Base-by-base conservation (phyloP, 2,888 invertebrate genomes). In the Hemaris fuciformis region DNA sequence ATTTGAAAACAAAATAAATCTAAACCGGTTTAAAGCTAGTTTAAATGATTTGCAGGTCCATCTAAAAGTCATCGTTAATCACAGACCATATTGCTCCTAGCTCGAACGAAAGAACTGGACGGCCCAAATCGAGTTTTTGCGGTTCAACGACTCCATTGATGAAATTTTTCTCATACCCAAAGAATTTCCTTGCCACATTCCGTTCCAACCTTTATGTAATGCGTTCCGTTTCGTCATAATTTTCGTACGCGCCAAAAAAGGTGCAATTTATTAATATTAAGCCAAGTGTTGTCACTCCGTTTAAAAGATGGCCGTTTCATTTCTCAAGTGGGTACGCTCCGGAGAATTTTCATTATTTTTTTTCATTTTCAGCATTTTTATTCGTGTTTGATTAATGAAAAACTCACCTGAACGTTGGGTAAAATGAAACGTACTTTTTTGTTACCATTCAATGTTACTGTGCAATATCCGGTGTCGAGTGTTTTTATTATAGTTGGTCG, bases 331-430 rank as follows among this genome's bases (percentile, higher is more conserved):
- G 31, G 31, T 53, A 64, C 67, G 67, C 61, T 62, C 57, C 59
- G 18, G 46, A 62, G 56, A 61, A 64, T 65, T 62, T 60, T 41
- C 46, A 60, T 65, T 70, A 61, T 64, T 58, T 65, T 25, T 70
- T 71, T 73, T 68, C 66, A 68, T 71, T 68, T 66, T 62, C 66
- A 70, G 61, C 67, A 66, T 76, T 74, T 72, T 41, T 45, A 68
- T 41, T 48, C 66, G 62, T 62, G 66, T 66, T 73, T 78, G 77
- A 78, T 77, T 75, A 77, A 78, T 76, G 77, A 70, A 72, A 45
- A 70, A 64, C 64, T 68, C 70, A 73, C 72, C 74, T 71, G 73
- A 72, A 65, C 64, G 53, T 48, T 59, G 68, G 53, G 69, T 67
- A 59, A 60, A 68, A 70, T 63, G 67, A 63, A 69, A 62, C 61